A percentile compares a stretch with the other conserved stretches of the same genome.
These are phyloP conservation scores for Aleiodes testaceus DNA, from an alignment of 2,888 invertebrate genomes.

Conservation along the genomic window DNA sequence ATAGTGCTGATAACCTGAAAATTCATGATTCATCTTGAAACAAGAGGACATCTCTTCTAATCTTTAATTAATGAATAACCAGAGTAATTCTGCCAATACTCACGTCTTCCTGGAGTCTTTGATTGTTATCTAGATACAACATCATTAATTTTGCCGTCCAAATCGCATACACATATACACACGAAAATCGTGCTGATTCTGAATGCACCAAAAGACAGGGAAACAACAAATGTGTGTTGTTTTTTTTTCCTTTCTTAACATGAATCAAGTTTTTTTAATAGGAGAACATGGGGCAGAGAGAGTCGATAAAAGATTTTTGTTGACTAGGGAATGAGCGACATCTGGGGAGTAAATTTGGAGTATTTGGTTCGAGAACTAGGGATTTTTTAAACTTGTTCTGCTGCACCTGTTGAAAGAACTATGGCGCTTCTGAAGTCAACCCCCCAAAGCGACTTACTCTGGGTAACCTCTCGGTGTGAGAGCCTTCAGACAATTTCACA, in stretches of 20 bases:
- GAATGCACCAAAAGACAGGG: not conserved
- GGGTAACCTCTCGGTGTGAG: too few species aligned
- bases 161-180: not conserved
- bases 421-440: too few species aligned
- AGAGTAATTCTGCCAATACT: not conserved
- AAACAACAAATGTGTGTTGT: constrained; percentile 20
- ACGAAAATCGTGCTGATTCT: not conserved
- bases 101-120: not conserved
- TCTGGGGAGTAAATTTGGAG: too few species aligned
- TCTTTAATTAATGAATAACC: not conserved
- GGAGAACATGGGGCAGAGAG: not conserved
- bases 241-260: not conserved
- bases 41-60: not conserved
- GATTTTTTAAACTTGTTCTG: too few species aligned
- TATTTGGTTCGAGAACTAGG: too few species aligned
- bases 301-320: not conserved
- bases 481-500: too few species aligned
- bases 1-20: constrained; percentile 7
- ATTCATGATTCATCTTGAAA: not conserved
- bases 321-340: not conserved
- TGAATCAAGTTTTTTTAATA: constrained; percentile 5
- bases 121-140: constrained; percentile 6
- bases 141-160: constrained; percentile 3
- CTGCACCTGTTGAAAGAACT: too few species aligned
- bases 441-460: too few species aligned